Conservation (phyloP, 2,888 invertebrate species). For the Macroteleia sp. region DNA sequence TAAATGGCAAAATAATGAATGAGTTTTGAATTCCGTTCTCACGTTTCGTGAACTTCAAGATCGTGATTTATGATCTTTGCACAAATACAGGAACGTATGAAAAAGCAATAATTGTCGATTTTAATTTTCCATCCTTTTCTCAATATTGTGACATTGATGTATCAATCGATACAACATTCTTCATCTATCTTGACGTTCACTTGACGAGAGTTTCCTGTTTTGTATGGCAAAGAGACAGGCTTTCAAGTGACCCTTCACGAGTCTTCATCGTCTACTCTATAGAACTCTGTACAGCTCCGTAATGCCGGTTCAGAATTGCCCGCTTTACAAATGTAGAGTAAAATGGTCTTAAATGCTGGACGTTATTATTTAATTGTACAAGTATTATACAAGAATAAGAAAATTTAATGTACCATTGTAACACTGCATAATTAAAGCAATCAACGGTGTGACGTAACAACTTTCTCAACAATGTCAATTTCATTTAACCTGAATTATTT, state of each 20-base stretch:
- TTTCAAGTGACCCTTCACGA: constrained; percentile 60
- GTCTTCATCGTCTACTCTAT: constrained; percentile 39
- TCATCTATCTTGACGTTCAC: constrained; percentile 48
- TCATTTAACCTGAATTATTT: constrained; percentile 9
- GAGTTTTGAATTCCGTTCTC: constrained; percentile 2
- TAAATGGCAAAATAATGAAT: constrained; percentile 17
- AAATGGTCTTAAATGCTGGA: constrained; percentile 47
- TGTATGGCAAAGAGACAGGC: constrained; percentile 51
- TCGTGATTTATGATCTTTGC: constrained; percentile 7
- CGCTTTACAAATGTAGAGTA: constrained; percentile 41
- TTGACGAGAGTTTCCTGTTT: constrained; percentile 61
- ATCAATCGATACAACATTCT: constrained; percentile 49
- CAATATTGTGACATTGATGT: constrained; percentile 54
- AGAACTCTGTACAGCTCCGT: not conserved
- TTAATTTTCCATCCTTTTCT: constrained; percentile 1
- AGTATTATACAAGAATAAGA: constrained; percentile 35
- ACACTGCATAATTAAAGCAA: constrained; percentile 32
- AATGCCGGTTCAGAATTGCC: constrained; percentile 17
- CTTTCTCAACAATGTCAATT: constrained; percentile 15
- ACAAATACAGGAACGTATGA: not conserved
- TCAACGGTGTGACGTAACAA: constrained; percentile 5
- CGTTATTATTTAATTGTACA: constrained; percentile 46
- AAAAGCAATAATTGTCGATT: constrained; percentile 19
- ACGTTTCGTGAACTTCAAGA: not conserved
- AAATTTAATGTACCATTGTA: constrained; percentile 29